These are phyloP conservation scores for Mimas tiliae DNA, from an alignment of 2,888 invertebrate species.

Conservation along the genomic window DNA sequence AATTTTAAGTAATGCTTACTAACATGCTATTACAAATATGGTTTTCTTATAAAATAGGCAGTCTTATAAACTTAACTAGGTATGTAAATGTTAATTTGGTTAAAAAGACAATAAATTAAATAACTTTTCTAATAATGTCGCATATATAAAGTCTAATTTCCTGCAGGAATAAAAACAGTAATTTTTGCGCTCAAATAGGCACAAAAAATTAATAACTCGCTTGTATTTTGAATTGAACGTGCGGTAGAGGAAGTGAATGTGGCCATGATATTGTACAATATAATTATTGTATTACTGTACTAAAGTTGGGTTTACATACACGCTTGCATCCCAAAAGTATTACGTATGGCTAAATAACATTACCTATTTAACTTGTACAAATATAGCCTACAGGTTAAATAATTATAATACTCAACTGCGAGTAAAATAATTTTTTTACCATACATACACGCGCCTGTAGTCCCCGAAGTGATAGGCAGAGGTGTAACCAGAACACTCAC, in stretches of 20 bases:
- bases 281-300: not conserved
- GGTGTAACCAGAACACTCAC: no score
- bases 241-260: constrained; percentile 59
- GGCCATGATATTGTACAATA: constrained; percentile 44
- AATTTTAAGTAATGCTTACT: not conserved
- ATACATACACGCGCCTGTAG: no score
- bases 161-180: constrained; percentile 2
- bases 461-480: no score
- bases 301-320: not conserved
- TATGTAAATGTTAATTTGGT: no score
- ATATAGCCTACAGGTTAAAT: no score
- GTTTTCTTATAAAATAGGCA: no score
- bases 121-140: not conserved
- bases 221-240: constrained; percentile 13
- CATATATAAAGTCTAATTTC: not conserved
- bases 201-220: constrained; percentile 15
- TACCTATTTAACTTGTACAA: no score
- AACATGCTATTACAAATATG: no score
- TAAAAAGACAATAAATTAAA: not conserved
- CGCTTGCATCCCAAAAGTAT: not conserved
- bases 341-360: not conserved
- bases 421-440: no score
- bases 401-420: no score
- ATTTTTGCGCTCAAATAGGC: not conserved
- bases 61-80: no score